Percentiles rank a stretch among this genome's conserved stretches.
Evolutionary conservation across 2,113 vertebrate genomes (phyloP).

Genomic region (Poeciliopsis retropinna): DNA sequence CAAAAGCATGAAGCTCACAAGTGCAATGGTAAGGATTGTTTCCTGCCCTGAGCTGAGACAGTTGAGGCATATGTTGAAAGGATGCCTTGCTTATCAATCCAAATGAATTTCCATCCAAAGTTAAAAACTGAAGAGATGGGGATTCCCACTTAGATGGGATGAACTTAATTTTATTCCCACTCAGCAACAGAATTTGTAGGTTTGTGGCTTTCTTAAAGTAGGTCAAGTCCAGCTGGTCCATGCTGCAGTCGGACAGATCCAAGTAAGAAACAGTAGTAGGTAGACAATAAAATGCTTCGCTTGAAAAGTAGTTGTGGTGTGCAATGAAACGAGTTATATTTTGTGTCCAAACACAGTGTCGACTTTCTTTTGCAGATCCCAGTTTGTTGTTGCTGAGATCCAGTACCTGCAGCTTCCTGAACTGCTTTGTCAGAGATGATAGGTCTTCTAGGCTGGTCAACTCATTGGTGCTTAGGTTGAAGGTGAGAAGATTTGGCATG

Average conservation of each 20-base stretch:
- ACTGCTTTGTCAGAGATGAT: constrained; percentile 69
- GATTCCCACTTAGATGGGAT: constrained; percentile 82
- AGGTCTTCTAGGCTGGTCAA: constrained; percentile 74
- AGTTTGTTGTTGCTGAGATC: constrained; percentile 82
- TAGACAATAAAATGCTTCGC: constrained; percentile 76
- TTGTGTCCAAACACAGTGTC: constrained; percentile 75
- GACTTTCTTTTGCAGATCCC: constrained; percentile 42
- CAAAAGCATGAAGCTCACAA: constrained; percentile 84
- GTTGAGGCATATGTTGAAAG: constrained; percentile 78
- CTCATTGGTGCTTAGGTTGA: constrained; percentile 75
- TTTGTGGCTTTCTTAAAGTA: constrained; percentile 77
- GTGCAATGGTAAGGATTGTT: constrained; percentile 89
- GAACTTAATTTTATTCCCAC: constrained; percentile 88
- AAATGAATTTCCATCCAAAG: constrained; percentile 86
- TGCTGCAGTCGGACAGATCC: constrained; percentile 82
- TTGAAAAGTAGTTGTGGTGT: constrained; percentile 74
- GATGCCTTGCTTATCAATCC: constrained; percentile 79
- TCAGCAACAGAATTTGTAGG: constrained; percentile 78
- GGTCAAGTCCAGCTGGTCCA: constrained; percentile 81
- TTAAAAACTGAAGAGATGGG: constrained; percentile 63
- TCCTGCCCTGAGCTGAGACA: constrained; percentile 77
- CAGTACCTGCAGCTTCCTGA: constrained; percentile 72
- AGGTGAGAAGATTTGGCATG: constrained; percentile 72
- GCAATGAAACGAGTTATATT: constrained; percentile 76
- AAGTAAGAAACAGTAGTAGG: constrained; percentile 80